Conservation (phyloP, 2,113 vertebrate genomes). For the Ctenomys sociabilis region DNA sequence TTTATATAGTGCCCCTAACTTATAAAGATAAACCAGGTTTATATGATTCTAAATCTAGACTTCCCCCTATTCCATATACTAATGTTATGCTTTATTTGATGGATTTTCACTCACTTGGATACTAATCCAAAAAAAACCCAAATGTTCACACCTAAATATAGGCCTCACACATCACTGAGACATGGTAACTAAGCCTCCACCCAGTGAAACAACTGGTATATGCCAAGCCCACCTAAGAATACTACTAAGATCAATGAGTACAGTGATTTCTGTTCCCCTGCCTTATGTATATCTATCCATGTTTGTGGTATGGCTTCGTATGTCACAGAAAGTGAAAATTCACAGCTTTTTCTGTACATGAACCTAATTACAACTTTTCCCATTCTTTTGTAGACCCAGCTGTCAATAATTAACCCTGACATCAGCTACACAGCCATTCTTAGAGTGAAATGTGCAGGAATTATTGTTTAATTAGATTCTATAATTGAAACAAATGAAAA, state of each 20-base stretch:
- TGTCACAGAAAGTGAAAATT: constrained; percentile 43
- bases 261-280: neutral
- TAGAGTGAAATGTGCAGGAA: constrained; percentile 52
- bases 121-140: neutral
- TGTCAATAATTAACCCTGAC: constrained; percentile 64
- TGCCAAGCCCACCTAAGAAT: neutral
- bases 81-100: neutral
- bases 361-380: constrained; percentile 59
- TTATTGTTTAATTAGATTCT: constrained; percentile 70
- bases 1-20: neutral
- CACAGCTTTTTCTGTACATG: constrained; percentile 52
- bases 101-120: neutral
- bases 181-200: neutral
- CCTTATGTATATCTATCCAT: neutral
- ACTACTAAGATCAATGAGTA: neutral
- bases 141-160: neutral
- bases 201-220: neutral
- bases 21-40: neutral
- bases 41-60: constrained; percentile 18
- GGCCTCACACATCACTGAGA: neutral
- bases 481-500: constrained; percentile 71
- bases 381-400: constrained; percentile 37
- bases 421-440: constrained; percentile 48
- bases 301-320: constrained; percentile 29
- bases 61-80: neutral